Conservation (phyloP, 2,888 invertebrate genomes). For the Conus canariensis region DNA sequence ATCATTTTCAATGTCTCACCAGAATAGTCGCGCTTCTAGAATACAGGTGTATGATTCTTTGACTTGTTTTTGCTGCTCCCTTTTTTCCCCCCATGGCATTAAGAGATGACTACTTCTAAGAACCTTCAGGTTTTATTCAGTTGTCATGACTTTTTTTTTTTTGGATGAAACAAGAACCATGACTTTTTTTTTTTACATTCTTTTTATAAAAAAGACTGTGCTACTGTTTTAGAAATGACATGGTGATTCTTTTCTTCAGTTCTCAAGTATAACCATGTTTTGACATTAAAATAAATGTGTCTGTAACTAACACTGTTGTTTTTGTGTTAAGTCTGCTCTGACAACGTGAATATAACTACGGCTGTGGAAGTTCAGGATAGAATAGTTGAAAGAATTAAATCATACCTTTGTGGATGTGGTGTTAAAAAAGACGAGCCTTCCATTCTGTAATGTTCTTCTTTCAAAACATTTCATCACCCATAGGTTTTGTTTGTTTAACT, state of each 20-base stretch:
- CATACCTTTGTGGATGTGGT: too few relatives aligned
- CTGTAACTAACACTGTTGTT: background rate
- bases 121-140: background rate
- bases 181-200: background rate
- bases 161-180: background rate
- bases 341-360: too few relatives aligned
- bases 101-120: background rate
- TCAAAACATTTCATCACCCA: too few relatives aligned
- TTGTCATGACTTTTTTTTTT: background rate
- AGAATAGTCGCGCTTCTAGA: background rate
- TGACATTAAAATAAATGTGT: background rate
- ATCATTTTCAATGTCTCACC: background rate
- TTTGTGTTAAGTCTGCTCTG: background rate
- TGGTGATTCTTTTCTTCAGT: background rate
- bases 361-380: too few relatives aligned
- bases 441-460: too few relatives aligned
- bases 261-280: background rate
- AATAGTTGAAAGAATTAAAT: too few relatives aligned
- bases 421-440: too few relatives aligned
- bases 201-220: background rate
- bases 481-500: too few relatives aligned
- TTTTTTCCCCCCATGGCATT: background rate
- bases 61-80: background rate
- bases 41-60: background rate
- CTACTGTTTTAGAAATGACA: background rate